These are phyloP conservation scores for Biston betularia DNA, from an alignment of 2,888 invertebrate genomes.

Conservation along the genomic window DNA sequence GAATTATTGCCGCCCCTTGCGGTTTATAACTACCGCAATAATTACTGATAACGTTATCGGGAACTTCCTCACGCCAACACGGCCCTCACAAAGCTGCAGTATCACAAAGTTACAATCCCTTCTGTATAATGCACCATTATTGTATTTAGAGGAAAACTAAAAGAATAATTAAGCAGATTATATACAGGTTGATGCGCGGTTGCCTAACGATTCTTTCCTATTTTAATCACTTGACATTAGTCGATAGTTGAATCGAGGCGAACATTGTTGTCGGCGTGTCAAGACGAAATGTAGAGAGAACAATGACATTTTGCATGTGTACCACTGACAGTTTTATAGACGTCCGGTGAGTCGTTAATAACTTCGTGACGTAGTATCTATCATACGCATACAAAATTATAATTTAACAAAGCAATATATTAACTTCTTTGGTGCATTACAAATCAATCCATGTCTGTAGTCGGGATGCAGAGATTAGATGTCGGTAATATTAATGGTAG, in stretches of 20 bases:
- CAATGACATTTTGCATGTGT: slow-evolving; percentile 56
- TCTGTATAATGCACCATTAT: slow-evolving; percentile 2
- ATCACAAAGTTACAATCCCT: slow-evolving; percentile 19
- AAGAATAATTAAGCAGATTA: slow-evolving; percentile 7
- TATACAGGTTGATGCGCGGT: slow-evolving; percentile 9
- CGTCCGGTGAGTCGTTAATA: slow-evolving; percentile 62
- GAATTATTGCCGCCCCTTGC: slow-evolving; percentile 5
- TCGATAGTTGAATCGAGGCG: slow-evolving; percentile 1
- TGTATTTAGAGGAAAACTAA: background rate
- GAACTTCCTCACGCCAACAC: slow-evolving; percentile 18
- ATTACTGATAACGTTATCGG: slow-evolving; percentile 23
- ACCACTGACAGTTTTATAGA: slow-evolving; percentile 59
- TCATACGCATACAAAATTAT: slow-evolving; percentile 54
- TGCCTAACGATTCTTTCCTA: background rate
- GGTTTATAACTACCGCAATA: slow-evolving; percentile 11
- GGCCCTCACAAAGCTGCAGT: slow-evolving; percentile 25
- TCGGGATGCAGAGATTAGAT: slow-evolving; percentile 27
- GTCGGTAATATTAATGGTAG: slow-evolving; percentile 9
- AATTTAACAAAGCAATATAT: slow-evolving; percentile 35
- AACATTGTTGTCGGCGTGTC: slow-evolving; percentile 33
- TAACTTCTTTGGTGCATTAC: slow-evolving; percentile 38
- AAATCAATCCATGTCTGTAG: slow-evolving; percentile 43
- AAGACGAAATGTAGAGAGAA: slow-evolving; percentile 43
- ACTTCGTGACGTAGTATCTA: slow-evolving; percentile 51
- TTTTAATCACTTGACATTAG: background rate